Evolutionary conservation across 2,888 invertebrate species (phyloP), one percentile per base, ranked within the genome.

Genomic region (Anaspis maculata): DNA sequence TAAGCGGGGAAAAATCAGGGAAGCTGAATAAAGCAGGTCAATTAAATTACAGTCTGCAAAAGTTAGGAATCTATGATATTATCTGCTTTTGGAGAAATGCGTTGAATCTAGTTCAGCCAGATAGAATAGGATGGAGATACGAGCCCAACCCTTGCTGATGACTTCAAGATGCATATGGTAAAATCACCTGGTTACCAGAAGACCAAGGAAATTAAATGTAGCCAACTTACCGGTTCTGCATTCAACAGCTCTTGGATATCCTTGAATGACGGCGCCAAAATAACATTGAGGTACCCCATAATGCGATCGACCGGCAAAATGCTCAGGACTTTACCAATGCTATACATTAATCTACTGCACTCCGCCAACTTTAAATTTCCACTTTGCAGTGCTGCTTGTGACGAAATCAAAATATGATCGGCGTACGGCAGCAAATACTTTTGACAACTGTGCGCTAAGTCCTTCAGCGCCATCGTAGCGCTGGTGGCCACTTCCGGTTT

Each of bases 381-480:
- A 23, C 68, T 69, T 11, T 68, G 64, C 5, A 83, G 58, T 1
- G 73, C 70, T 21, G 62, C 73, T 62, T 77, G 76, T 31, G 84
- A 78, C 1, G 83, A 79, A 13, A 74, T 70, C 3, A 91, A 72
- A 36, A 92, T 76, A 37, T 83, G 80, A 13, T 78, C 77, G 0
- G 85, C 85, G 51, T 79, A 83, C 0, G 83, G 83, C 27, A 77
- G 73, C 46, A 94, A 73, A 57, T 80, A 78, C 29, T 76, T 61
- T 49, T 78, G 76, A 57, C 90, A 90, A 61, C 90, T 89, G 19
- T 83, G 71, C 16, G 87, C 81, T 22, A 95, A 74, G 55, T 91
- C 91, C 59, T 91, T 87, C 7, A 94, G 70, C 13, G 94, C 91
- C 62, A 91, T 77, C 3, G 91, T 90, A 1, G 89, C 83, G 33